Base-by-base conservation (phyloP, 1,140 invertebrate species). In the Bombus breviceps region DNA sequence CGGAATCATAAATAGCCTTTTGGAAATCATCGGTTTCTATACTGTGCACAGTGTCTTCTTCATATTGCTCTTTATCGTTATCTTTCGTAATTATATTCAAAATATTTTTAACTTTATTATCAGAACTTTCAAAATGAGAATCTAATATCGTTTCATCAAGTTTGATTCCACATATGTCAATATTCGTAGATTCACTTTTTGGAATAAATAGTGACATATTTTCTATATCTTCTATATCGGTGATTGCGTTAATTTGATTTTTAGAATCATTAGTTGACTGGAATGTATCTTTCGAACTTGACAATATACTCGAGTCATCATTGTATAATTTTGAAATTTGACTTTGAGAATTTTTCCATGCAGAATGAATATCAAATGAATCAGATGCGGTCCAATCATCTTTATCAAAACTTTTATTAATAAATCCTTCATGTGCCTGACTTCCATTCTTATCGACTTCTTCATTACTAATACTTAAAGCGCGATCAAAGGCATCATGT, bases 361-460 rank as follows among this genome's bases (percentile, higher is more conserved):
- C 43, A 47, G 37, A 74, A 73, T 89, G 86, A 32, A 81, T 10
- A 15, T 86, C 75, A 66, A 94, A 93, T 0, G 93, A 93, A 80
- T 93, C 89, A 13, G 90, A 94, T 81, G 85, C 79, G 5, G 85
- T 91, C 91, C 88, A 93, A 25, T 94, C 87, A 39, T 93, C 87
- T 22, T 84, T 88, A 22, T 90, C 82, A 15, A 76, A 83, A 76
- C 69, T 73, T 80, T 86, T 62, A 32, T 47, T 53, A 12, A 53
- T n/a, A 2, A 34, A 62, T 28, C 32, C n/a, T 13, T 39, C 28
- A 53, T 28, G 69, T 3, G 78, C 84, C 8, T 74, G 73, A 83
- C 85, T 86, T 25, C 87, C 85, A 34, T 76, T 47, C 10, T 43
- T 22, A 12, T 22, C 68, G 10, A 68, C 34, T 32, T 81, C 68